These are phyloP conservation scores for Alces alces DNA, from an alignment of 2,113 vertebrate genomes.

Conservation along the genomic window DNA sequence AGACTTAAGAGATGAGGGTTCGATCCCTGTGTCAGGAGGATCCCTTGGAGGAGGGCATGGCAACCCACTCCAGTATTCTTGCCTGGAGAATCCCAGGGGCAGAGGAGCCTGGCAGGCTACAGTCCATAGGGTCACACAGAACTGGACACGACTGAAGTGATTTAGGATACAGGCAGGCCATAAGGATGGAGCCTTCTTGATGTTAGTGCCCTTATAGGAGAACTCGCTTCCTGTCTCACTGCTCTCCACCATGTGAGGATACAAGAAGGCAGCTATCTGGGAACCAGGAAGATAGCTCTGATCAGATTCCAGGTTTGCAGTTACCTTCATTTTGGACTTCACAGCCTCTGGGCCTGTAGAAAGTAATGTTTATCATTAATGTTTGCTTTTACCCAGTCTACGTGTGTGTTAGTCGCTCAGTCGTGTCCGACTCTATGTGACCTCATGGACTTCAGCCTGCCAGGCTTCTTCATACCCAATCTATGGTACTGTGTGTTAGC, in stretches of 20 bases:
- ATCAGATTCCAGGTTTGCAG: not conserved
- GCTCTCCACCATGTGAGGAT: not conserved
- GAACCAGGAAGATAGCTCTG: not conserved
- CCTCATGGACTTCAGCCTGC: not conserved
- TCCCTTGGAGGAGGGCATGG: not conserved
- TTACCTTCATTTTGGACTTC: not conserved
- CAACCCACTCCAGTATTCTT: not conserved
- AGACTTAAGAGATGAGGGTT: not conserved
- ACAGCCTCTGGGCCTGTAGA: not conserved
- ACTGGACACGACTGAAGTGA: not conserved
- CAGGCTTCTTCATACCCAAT: not conserved
- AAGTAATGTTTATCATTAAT: not conserved
- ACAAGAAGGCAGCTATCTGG: not conserved
- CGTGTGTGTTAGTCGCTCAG: not conserved
- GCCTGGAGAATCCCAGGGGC: not conserved
- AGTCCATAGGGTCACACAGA: not conserved
- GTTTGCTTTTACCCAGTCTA: not conserved
- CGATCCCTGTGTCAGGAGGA: not conserved
- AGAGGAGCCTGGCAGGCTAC: not conserved
- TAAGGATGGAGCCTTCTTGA: not conserved
- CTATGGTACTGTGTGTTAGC: not conserved
- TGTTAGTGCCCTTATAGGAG: not conserved
- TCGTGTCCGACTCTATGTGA: fast-evolving
- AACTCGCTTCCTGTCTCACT: not conserved
- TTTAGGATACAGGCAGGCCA: not conserved